Percentiles rank a stretch among this genome's conserved stretches.
Conservation (phyloP, 2,113 vertebrate species). For the Tychaedon coryphoeus region DNA sequence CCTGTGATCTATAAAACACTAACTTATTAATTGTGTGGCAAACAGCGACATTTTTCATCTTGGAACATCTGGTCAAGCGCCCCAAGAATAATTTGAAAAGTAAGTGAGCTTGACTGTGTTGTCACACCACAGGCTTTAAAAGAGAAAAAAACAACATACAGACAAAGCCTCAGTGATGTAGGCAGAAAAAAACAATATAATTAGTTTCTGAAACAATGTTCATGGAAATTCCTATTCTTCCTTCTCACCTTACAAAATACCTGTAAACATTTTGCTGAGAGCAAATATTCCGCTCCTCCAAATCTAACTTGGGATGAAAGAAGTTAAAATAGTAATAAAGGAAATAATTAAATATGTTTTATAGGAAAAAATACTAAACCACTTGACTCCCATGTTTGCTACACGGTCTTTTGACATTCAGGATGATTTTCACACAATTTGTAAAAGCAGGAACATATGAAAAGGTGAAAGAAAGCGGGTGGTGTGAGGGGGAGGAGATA, state of each 20-base stretch:
- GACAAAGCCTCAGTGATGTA: background rate
- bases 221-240: background rate
- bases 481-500: background rate
- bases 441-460: background rate
- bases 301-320: background rate
- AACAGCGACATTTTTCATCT: background rate
- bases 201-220: background rate
- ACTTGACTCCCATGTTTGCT: background rate
- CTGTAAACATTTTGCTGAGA: background rate
- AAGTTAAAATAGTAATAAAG: background rate
- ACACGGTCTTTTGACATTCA: background rate
- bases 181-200: background rate
- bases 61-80: background rate
- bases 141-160: background rate
- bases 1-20: background rate
- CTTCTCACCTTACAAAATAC: background rate
- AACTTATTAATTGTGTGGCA: background rate
- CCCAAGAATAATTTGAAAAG: background rate
- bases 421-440: background rate
- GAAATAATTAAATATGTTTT: background rate
- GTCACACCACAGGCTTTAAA: background rate
- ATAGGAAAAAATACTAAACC: background rate
- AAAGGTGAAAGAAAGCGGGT: background rate
- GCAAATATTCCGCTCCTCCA: background rate
- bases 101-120: background rate